phyloP scores from a whole-genome alignment of 2,888 invertebrate species.

The Eudasyphora cyanicolor region DNA sequence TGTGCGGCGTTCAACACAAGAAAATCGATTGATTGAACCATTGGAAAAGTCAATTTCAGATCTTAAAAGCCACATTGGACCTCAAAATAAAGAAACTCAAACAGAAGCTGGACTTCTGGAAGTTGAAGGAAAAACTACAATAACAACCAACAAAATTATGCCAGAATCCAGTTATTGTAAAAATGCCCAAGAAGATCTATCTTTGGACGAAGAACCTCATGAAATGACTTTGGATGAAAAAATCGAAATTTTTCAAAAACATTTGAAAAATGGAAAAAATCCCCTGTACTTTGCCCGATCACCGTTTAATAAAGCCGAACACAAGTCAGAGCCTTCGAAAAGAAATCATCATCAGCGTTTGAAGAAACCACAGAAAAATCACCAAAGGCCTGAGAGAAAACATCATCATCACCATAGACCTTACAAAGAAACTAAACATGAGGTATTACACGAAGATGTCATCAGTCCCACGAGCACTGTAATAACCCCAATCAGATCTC shows the following conservation, averaged over 20 bases:
- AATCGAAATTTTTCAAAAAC: conserved; percentile 75
- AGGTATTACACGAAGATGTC: background rate
- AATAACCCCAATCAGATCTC: conserved; percentile 15
- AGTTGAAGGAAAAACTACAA: background rate
- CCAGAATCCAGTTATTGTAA: background rate
- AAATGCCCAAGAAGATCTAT: too few species aligned
- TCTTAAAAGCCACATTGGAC: conserved; percentile 2
- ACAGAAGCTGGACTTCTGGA: conserved; percentile 49
- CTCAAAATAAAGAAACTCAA: conserved; percentile 64
- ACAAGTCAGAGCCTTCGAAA: conserved; percentile 9
- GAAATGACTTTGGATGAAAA: conserved; percentile 69
- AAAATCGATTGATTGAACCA: conserved; percentile 70
- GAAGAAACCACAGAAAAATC: conserved; percentile 2
- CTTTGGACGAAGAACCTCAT: conserved; percentile 3
- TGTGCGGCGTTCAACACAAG: conserved; percentile 73
- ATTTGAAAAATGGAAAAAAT: conserved; percentile 66
- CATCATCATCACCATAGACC: background rate
- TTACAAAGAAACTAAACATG: conserved; percentile 10
- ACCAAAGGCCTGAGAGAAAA: background rate
- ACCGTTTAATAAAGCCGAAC: conserved; percentile 8
- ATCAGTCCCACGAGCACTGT: conserved; percentile 35
- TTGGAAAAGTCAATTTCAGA: conserved; percentile 69
- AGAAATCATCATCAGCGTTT: conserved; percentile 2
- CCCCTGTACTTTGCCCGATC: background rate
- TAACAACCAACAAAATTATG: background rate